Evolutionary conservation across 2,888 invertebrate species (phyloP), one percentile per base, ranked within the genome.

Genomic region (Nemotelus nigrinus): DNA sequence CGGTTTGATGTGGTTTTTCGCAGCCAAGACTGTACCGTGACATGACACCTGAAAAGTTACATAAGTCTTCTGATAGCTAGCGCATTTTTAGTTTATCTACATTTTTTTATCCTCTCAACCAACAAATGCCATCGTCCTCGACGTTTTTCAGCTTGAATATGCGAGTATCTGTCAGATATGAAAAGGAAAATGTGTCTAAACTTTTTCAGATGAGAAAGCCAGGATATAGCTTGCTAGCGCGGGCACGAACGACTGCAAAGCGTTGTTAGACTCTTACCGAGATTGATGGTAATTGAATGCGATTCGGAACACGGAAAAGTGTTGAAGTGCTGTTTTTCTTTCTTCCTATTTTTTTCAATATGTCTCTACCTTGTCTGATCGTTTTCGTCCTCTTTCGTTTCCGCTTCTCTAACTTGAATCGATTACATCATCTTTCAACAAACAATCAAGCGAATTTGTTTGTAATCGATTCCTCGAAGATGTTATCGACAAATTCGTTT

Each of bases 251-350:
- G 65, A 50, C 45, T 63, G 65, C 43, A 64, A 57, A 74, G 57
- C 65, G 74, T 45, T 71, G 53, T 71, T 67, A 45, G 45, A 45
- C 76, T 78, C 76, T 70, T 76, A 70, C 70, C 76, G 63, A 64
- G 71, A 78, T 76, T 76, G 78, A 76, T 76, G 78, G 64, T 76
- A 76, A 78, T 78, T 78, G 78, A 78, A 78, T 78, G 64, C 76
- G 76, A 78, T 78, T 78, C 76, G 76, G 71, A 43, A 71, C n/a
- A 71, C 25, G 50, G 50, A 71, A 41, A 50, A 71, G 55, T 71
- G 55, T 71, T 71, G 68, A 68, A 48, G 45, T 44, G 25, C 2
- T 58, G 5, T 58, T 63, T 25, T 63, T 63, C 43, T 43, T 6
- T 41, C 43, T 63, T 63, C 43, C 63, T 10, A 58, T 4, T 63